phyloP scores from a whole-genome alignment of 2,113 vertebrate genomes.

The Hyperopisus bebe region DNA sequence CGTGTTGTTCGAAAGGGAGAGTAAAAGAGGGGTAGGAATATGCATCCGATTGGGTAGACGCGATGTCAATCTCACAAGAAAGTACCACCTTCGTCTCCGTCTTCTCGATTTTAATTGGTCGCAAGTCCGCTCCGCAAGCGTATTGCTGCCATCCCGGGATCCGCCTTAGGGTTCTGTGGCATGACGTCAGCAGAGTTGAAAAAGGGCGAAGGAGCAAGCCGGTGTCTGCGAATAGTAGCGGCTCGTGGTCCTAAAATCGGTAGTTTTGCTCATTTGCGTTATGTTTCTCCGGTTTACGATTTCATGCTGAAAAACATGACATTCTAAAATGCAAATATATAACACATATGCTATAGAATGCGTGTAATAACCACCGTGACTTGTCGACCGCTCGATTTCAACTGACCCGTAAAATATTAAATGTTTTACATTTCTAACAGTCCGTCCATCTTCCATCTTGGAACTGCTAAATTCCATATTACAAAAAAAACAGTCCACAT shows the following conservation, averaged over 20 bases:
- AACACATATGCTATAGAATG: not conserved
- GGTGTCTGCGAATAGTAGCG: not conserved
- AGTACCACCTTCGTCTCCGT: conserved; percentile 23
- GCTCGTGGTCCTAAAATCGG: not conserved
- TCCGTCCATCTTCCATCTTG: not conserved
- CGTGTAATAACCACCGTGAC: not conserved
- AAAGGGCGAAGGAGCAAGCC: conserved; percentile 4
- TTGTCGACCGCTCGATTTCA: not conserved
- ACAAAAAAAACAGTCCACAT: not conserved
- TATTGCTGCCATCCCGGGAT: not conserved
- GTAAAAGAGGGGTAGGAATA: conserved; percentile 36
- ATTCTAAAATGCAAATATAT: not conserved
- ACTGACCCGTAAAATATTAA: not conserved
- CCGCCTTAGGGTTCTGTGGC: conserved; percentile 10
- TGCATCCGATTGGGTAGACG: conserved; percentile 40
- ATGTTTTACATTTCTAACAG: not conserved
- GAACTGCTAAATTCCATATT: not conserved
- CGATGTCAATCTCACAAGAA: conserved; percentile 17
- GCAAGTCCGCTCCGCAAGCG: not conserved
- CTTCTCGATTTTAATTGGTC: not conserved
- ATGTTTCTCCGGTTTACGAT: not conserved
- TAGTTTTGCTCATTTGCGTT: not conserved
- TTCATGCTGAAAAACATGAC: not conserved
- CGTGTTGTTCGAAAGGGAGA: conserved; percentile 37
- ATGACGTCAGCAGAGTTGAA: conserved; percentile 34